Evolutionary conservation across 37 sponge, comb jelly and placozoan genomes (phyloP).

Genomic region (Halisarca cf. caerulea): DNA sequence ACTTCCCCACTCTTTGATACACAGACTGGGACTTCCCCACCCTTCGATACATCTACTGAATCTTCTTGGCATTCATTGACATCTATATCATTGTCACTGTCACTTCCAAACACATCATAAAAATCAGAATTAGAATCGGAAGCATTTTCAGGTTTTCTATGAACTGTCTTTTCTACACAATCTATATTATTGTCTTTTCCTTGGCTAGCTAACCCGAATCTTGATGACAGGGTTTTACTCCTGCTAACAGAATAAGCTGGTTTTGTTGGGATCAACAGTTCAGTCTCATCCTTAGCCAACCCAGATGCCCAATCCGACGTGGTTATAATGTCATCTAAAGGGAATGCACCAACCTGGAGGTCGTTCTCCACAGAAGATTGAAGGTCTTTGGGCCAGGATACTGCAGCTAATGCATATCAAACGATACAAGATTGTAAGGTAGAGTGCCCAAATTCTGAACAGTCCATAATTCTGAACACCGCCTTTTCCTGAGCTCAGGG

Average conservation of each 20-base stretch:
- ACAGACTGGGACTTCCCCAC: neutral
- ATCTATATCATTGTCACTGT: conserved; percentile 15
- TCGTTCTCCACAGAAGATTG: neutral
- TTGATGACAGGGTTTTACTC: neutral
- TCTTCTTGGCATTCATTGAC: neutral
- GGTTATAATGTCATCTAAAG: conserved; percentile 15
- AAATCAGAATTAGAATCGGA: neutral
- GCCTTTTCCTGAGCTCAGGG: too few species aligned
- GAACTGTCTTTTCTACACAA: too few species aligned
- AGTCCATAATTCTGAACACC: too few species aligned
- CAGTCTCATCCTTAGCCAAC: neutral
- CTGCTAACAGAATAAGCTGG: neutral
- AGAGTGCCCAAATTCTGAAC: too few species aligned
- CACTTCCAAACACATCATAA: conserved; percentile 3
- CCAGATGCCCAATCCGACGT: conserved; percentile 1
- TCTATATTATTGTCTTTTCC: too few species aligned
- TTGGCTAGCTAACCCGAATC: neutral
- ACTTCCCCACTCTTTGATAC: neutral
- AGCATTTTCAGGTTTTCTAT: too few species aligned
- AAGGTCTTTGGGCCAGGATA: conserved; percentile 4
- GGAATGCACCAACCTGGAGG: neutral
- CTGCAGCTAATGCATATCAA: too few species aligned
- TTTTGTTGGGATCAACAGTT: neutral
- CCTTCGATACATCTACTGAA: neutral
- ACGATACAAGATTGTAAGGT: too few species aligned